Conservation (phyloP, 2,113 vertebrate species). For the Euleptes europaea region DNA sequence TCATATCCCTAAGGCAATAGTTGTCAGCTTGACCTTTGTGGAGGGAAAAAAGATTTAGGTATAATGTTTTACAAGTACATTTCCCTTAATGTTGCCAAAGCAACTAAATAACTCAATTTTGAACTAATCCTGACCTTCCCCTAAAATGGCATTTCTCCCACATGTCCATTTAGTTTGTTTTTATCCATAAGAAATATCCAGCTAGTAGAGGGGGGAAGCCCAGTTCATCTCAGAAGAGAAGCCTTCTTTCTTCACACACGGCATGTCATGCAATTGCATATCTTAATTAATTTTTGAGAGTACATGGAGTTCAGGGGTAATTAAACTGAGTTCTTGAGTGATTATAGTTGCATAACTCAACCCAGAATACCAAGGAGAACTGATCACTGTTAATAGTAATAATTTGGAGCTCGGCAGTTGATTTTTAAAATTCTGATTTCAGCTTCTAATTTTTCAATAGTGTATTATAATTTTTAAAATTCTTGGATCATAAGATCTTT, state of each 20-base stretch:
- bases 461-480: neutral
- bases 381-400: neutral
- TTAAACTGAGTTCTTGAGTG: neutral
- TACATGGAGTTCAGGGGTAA: neutral
- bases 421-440: neutral
- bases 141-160: neutral
- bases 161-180: neutral
- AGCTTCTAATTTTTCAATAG: neutral
- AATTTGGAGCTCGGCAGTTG: neutral
- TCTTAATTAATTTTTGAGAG: neutral
- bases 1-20: neutral
- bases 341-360: neutral
- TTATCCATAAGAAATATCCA: neutral
- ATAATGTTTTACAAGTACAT: neutral
- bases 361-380: neutral
- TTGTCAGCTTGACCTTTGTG: neutral
- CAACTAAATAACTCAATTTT: constrained; percentile 1
- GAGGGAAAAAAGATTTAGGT: neutral
- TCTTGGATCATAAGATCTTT: neutral
- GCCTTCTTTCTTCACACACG: neutral
- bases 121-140: neutral
- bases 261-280: neutral
- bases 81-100: neutral
- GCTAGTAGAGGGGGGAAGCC: too few relatives aligned
- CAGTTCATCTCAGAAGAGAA: neutral